Evolutionary conservation across 2,797 vertebrate genomes (phyloP).

Genomic region (Lophotriccus pileatus): DNA sequence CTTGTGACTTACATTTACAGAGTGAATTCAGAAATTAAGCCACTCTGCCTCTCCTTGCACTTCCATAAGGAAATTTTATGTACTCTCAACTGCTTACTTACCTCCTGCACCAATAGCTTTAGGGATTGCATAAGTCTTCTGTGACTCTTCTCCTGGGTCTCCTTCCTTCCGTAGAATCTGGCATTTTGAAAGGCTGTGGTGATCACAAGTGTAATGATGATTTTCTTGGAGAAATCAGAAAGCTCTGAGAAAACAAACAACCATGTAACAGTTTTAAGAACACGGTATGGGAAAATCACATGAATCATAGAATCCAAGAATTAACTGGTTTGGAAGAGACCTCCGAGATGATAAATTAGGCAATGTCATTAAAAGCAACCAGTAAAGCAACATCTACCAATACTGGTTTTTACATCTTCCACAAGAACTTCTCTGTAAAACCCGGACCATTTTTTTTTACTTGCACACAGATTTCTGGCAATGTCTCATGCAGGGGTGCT

Average conservation of each 20-base stretch:
- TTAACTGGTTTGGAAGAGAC: too few species aligned
- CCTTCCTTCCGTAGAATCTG: not conserved
- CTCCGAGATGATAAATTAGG: too few species aligned
- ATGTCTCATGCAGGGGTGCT: not conserved
- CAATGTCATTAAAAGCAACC: not conserved
- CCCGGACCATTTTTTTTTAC: not conserved
- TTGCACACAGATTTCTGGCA: not conserved
- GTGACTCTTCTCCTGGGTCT: not conserved
- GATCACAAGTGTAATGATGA: not conserved
- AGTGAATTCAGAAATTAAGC: not conserved
- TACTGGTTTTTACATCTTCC: not conserved
- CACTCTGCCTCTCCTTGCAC: accelerated
- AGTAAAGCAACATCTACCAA: accelerated
- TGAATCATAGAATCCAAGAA: too few species aligned
- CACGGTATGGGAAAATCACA: not conserved
- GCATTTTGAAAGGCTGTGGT: not conserved
- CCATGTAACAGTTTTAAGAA: not conserved
- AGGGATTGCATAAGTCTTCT: not conserved
- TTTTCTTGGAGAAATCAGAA: not conserved
- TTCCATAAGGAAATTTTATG: not conserved
- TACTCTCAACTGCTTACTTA: not conserved
- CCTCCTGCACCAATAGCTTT: not conserved
- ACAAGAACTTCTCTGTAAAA: not conserved
- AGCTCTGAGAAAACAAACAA: not conserved
- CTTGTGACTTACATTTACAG: not conserved